phyloP scores from a whole-genome alignment of 2,113 vertebrate species.

The Cettia cetti region DNA sequence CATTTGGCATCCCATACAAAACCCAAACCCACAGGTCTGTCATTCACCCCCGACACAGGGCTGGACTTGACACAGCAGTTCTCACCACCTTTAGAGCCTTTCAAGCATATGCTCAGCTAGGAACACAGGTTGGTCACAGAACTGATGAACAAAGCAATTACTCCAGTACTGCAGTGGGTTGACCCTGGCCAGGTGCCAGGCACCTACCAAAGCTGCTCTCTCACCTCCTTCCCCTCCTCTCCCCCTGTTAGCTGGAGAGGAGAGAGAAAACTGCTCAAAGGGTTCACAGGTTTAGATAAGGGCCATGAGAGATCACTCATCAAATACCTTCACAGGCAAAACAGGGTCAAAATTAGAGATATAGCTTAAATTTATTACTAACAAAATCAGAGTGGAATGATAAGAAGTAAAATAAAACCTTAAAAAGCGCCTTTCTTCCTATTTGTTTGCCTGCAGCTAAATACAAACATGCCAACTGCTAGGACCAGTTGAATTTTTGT shows the following conservation, averaged over 20 bases:
- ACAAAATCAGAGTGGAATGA: neutral
- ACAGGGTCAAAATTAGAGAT: neutral
- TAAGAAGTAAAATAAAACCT: neutral
- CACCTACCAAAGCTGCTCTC: neutral
- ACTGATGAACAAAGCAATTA: neutral
- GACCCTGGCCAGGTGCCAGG: neutral
- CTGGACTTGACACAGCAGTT: neutral
- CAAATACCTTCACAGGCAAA: neutral
- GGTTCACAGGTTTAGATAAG: neutral
- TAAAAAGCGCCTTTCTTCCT: neutral
- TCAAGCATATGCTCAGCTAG: neutral
- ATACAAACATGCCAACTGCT: neutral
- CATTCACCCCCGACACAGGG: neutral
- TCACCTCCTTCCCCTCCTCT: neutral
- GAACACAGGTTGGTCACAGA: neutral
- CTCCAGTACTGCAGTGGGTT: neutral
- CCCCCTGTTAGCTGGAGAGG: fast-evolving
- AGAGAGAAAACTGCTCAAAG: neutral
- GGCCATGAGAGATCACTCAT: neutral
- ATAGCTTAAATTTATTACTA: neutral
- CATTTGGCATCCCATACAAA: neutral
- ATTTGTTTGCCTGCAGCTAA: neutral
- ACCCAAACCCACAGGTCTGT: neutral
- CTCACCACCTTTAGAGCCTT: neutral
- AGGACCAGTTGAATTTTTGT: neutral